phyloP scores from a whole-genome alignment of 2,113 vertebrate genomes.

The Agapornis roseicollis region DNA sequence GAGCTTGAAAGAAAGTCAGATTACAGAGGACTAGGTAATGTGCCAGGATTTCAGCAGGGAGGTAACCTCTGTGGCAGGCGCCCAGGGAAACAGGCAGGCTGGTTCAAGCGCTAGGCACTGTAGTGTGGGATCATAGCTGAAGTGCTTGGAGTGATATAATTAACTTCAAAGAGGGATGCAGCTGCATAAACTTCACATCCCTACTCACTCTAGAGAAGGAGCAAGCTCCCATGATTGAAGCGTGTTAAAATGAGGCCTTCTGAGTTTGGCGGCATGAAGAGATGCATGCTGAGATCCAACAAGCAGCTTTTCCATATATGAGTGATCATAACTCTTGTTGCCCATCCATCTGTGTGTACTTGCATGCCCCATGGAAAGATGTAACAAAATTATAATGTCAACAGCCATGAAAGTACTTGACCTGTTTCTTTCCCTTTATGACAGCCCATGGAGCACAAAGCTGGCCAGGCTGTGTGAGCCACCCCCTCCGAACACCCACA shows the following conservation, averaged over 20 bases:
- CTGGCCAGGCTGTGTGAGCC: rapidly evolving
- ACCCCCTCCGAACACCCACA: background rate
- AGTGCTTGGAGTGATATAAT: background rate
- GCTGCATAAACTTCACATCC: constrained; percentile 40
- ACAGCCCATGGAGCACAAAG: background rate
- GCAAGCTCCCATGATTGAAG: background rate
- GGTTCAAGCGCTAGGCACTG: background rate
- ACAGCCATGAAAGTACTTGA: background rate
- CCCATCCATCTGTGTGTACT: background rate
- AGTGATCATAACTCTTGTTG: background rate
- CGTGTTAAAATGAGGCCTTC: background rate
- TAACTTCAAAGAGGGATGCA: constrained; percentile 46
- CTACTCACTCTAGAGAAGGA: background rate
- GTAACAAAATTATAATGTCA: background rate
- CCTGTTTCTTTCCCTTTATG: background rate
- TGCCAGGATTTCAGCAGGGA: constrained; percentile 43
- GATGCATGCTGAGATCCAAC: background rate
- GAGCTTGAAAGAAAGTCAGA: constrained; percentile 6
- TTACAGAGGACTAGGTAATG: background rate
- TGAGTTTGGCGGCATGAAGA: rapidly evolving
- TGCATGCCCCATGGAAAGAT: background rate
- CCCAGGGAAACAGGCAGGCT: constrained; percentile 16
- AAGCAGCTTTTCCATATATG: background rate
- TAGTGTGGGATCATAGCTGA: background rate
- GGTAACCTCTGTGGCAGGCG: background rate